Evolutionary conservation across 1,140 invertebrate species (phyloP).

Genomic region (Drosophila athabasca): DNA sequence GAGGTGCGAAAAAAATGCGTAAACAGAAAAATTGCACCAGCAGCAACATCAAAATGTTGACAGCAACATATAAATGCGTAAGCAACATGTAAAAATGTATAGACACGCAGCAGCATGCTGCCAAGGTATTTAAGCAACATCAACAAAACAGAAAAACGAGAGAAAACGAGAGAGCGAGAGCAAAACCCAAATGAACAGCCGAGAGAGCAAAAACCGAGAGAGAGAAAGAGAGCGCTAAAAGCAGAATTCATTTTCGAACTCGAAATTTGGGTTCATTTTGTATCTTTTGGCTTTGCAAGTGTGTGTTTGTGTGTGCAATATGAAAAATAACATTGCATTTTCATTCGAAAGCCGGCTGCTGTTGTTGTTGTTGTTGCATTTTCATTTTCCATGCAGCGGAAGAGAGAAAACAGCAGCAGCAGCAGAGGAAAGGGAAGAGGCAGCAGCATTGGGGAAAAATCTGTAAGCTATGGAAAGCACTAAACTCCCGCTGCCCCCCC

Average conservation of each 20-base stretch:
- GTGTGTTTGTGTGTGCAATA: constrained; percentile 13
- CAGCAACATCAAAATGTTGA: constrained; percentile 29
- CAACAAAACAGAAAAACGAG: constrained; percentile 13
- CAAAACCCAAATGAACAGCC: not conserved
- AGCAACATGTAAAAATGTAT: constrained; percentile 35
- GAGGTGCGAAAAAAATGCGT: constrained; percentile 75
- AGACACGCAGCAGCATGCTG: constrained; percentile 42
- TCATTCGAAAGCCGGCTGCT: constrained; percentile 27
- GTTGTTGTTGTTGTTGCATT: constrained; percentile 8
- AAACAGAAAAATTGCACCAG: constrained; percentile 46
- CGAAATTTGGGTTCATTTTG: constrained; percentile 36
- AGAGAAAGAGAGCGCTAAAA: not conserved
- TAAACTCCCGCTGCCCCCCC: not conserved
- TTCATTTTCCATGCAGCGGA: constrained; percentile 69
- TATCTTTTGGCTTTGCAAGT: not conserved
- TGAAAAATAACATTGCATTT: constrained; percentile 57
- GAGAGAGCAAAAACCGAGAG: not conserved
- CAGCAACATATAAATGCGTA: not conserved
- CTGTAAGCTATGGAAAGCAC: constrained; percentile 28
- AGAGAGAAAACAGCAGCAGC: constrained; percentile 40
- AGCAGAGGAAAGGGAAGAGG: constrained; percentile 15
- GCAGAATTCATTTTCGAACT: constrained; percentile 65
- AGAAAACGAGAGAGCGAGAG: constrained; percentile 10
- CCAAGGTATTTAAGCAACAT: constrained; percentile 16
- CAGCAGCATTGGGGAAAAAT: constrained; percentile 1